phyloP scores from a whole-genome alignment of 2,797 vertebrate species.

The Atherinosoma microstoma region DNA sequence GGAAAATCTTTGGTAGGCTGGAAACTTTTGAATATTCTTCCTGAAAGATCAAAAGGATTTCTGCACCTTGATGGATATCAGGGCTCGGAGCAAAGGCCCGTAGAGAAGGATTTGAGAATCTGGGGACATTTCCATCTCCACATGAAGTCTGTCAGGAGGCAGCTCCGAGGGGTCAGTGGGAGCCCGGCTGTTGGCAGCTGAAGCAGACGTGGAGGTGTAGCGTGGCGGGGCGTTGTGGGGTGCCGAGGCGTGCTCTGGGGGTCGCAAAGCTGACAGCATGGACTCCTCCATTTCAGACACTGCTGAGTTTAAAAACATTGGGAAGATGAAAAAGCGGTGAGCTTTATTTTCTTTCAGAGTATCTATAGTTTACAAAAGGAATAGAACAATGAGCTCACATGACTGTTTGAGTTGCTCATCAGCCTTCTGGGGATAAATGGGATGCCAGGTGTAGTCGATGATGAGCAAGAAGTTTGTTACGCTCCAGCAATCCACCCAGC shows the following conservation, averaged over 20 bases:
- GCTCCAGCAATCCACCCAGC: conserved; percentile 99
- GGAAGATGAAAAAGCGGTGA: not conserved
- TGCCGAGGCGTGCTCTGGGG: conserved; percentile 79
- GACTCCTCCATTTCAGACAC: conserved; percentile 98
- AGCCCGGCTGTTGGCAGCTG: conserved; percentile 79
- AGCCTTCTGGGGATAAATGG: conserved; percentile 97
- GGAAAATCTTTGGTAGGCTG: not conserved
- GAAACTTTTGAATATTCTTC: not conserved
- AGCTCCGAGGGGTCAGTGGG: conserved; percentile 92
- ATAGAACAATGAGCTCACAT: conserved; percentile 80
- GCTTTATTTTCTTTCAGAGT: not conserved
- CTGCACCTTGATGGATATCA: conserved; percentile 93
- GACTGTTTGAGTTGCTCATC: conserved; percentile 97
- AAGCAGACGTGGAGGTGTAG: conserved; percentile 77
- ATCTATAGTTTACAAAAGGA: not conserved
- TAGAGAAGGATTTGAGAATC: conserved; percentile 96
- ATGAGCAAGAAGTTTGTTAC: conserved; percentile 94
- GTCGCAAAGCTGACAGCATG: conserved; percentile 86
- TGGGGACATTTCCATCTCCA: conserved; percentile 96
- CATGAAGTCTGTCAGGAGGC: conserved; percentile 92
- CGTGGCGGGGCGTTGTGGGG: conserved; percentile 74
- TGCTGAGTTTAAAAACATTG: conserved; percentile 40
- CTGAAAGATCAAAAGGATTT: not conserved
- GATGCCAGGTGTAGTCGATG: conserved; percentile 98
- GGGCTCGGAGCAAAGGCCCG: conserved; percentile 91